Evolutionary conservation across 1,140 invertebrate species (phyloP).

Genomic region (Parasteatoda tepidariorum): DNA sequence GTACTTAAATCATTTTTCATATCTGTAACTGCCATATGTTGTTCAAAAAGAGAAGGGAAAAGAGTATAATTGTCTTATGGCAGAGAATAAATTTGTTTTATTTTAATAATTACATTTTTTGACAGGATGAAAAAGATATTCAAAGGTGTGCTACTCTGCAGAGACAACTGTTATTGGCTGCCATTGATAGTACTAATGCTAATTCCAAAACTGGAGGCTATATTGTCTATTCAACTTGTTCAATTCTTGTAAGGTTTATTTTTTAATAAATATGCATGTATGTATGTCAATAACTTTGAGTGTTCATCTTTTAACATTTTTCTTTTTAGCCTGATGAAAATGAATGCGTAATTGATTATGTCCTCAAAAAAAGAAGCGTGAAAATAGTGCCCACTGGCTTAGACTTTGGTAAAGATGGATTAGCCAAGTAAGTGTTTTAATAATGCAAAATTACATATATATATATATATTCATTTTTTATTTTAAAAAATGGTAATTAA

Average conservation of each 20-base stretch:
- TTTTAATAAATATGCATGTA: not conserved
- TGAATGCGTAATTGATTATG: conserved; percentile 97
- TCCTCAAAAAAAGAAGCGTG: conserved; percentile 90
- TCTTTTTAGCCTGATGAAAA: conserved; percentile 90
- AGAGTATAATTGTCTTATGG: too few relatives aligned
- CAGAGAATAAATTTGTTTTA: too few relatives aligned
- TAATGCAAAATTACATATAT: not conserved
- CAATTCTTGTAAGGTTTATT: conserved; percentile 79
- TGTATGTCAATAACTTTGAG: not conserved
- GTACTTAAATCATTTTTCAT: too few relatives aligned
- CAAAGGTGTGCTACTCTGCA: conserved; percentile 93
- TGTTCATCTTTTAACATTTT: conserved; percentile 2
- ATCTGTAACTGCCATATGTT: too few relatives aligned
- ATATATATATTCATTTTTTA: not conserved
- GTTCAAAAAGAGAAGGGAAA: too few relatives aligned
- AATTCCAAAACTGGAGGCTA: conserved; percentile 92
- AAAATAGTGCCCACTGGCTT: conserved; percentile 93
- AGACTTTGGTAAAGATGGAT: conserved; percentile 96
- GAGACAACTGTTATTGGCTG: conserved; percentile 90
- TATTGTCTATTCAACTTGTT: conserved; percentile 99
- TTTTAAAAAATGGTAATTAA: conserved; percentile 13
- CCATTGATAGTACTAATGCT: conserved; percentile 96
- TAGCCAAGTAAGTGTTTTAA: conserved; percentile 77
- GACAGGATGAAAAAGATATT: conserved; percentile 91
- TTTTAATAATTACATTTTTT: conserved; percentile 6